A percentile compares a stretch with the other conserved stretches of the same genome.
Evolutionary conservation across 1,140 invertebrate species (phyloP).

Genomic region (Watersipora subatra): DNA sequence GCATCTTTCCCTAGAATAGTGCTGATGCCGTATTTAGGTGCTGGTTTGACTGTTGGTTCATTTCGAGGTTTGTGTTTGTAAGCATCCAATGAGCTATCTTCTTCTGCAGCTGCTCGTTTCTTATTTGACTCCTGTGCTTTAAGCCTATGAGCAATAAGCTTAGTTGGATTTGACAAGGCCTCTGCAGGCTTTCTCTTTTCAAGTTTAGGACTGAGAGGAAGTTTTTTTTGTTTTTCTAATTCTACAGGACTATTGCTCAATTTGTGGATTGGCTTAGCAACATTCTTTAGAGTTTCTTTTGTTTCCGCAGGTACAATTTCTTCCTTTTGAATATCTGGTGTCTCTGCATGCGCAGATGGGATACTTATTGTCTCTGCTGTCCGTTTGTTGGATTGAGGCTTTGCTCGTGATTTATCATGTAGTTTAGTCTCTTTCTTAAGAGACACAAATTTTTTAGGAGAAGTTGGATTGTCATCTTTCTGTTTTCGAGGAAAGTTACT

Average conservation of each 20-base stretch:
- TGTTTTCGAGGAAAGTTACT: background rate
- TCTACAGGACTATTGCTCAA: background rate
- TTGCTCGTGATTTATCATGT: too few species aligned
- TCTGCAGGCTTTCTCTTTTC: background rate
- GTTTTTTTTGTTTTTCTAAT: background rate
- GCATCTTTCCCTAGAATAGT: background rate
- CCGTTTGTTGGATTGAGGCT: background rate
- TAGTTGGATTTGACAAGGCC: background rate
- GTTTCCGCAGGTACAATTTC: background rate
- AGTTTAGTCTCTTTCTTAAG: too few species aligned
- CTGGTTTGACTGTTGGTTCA: background rate
- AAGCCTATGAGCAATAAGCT: background rate
- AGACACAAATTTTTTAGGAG: too few species aligned
- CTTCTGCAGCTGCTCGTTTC: background rate
- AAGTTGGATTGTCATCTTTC: background rate
- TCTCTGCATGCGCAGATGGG: background rate
- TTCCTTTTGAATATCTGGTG: background rate
- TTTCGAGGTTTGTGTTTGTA: background rate
- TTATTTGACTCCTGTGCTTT: background rate
- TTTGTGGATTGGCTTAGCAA: background rate
- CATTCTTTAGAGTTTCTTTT: background rate
- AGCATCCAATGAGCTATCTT: too few species aligned
- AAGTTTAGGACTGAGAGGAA: background rate
- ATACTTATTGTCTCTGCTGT: background rate
- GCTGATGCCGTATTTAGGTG: background rate